Evolutionary conservation across 2,888 invertebrate genomes (phyloP), one percentile per base, ranked within the genome.

Genomic region (Teleiodes luculella): DNA sequence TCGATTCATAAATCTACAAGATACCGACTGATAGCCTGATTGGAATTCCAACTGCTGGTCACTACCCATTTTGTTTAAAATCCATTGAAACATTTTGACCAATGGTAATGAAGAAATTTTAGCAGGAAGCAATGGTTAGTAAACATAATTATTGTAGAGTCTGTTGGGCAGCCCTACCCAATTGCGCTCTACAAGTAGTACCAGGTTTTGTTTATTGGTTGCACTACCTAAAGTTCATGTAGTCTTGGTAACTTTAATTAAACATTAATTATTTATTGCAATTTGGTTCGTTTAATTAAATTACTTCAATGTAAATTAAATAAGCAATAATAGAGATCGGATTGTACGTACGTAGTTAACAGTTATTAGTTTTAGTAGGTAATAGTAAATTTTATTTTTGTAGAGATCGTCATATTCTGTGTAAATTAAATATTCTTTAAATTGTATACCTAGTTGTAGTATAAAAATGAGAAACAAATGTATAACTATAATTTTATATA

Each of bases 1-100:
- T 76, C 73, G 74, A 70, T 75, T 68, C 67, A 72, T 72, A 72
- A 74, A 73, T 70, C 71, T 68, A 67, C 64, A 65, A 57, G 66
- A 66, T 70, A 57, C 55, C 43, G 24, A 43, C 24, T 10, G 37
- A 37, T 37, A 18, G 14, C 20, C 28, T 6, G 28, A 43, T 43
- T 6, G 28, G 13, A 20, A 20, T 28, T 11, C 11, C 24, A 11
- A 43, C 20, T 43, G 28, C 24, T 13, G 28, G n/a, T 5, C 28
- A n/a, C 43, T 43, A 18, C 18, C 11, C 3, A 33, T 20, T 13
- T 28, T 13, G 5, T 13, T 28, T 13, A 7, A 11, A 10, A 24
- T 31, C 2, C 28, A 43, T 43, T 28, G 28, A 13, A n/a, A 7
- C 6, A 8, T n/a, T n/a, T 43, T 18, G 13, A 28, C n/a, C 20